Evolutionary conservation across 2,888 invertebrate species (phyloP).

Genomic region (Drosophila setosimentum): DNA sequence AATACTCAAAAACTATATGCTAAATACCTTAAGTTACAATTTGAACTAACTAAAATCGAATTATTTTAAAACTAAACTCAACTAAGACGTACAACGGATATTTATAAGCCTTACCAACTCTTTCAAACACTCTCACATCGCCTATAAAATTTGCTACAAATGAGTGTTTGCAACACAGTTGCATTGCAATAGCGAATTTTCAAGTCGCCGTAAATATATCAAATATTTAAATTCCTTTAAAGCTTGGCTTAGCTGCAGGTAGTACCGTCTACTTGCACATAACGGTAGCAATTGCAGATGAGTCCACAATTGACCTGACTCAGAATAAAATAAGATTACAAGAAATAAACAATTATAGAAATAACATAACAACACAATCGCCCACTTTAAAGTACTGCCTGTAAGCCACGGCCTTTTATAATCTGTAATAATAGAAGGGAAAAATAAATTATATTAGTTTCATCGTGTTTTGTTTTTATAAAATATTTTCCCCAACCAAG

Average conservation of each 20-base stretch:
- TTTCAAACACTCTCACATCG: constrained; percentile 7
- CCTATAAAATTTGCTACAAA: background rate
- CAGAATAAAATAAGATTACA: constrained; percentile 2
- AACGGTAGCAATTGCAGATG: constrained; percentile 84
- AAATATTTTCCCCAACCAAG: background rate
- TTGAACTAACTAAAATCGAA: constrained; percentile 3
- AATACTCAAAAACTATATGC: constrained; percentile 14
- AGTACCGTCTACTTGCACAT: constrained; percentile 85
- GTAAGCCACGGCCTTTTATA: background rate
- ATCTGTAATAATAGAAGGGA: constrained; percentile 46
- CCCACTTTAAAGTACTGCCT: background rate
- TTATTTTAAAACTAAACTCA: constrained; percentile 19
- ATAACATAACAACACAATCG: background rate
- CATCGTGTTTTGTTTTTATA: background rate
- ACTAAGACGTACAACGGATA: constrained; percentile 14
- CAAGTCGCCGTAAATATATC: constrained; percentile 6
- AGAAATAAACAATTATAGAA: background rate
- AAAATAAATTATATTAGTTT: constrained; percentile 28
- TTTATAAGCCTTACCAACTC: constrained; percentile 45
- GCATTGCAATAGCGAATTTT: background rate
- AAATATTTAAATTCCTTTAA: constrained; percentile 6
- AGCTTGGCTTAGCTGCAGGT: constrained; percentile 83
- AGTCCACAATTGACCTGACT: constrained; percentile 84
- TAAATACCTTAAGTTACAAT: background rate
- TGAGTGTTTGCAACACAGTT: constrained; percentile 5